A percentile compares a stretch with the other conserved stretches of the same genome.
phyloP scores from a whole-genome alignment of 2,113 vertebrate species.

The Scomber colias region DNA sequence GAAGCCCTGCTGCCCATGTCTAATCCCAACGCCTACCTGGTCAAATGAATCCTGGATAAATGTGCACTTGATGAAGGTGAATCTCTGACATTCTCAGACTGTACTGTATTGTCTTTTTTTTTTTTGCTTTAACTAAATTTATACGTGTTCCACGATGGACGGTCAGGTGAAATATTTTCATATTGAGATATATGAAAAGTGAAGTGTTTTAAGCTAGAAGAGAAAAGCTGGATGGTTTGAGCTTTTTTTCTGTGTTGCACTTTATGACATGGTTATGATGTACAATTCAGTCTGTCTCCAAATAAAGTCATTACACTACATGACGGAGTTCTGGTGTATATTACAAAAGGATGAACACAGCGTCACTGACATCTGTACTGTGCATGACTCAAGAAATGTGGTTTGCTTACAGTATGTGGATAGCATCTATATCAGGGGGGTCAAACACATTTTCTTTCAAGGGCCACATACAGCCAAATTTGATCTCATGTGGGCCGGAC shows the following conservation, averaged over 20 bases:
- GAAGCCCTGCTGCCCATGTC: background rate
- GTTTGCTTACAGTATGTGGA: too few relatives aligned
- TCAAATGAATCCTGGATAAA: background rate
- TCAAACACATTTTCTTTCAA: too few relatives aligned
- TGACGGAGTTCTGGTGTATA: background rate
- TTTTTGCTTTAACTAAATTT: background rate
- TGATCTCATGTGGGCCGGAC: too few relatives aligned
- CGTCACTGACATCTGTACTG: too few relatives aligned
- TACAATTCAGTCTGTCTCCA: conserved; percentile 54
- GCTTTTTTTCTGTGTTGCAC: conserved; percentile 66
- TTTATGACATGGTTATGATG: conserved; percentile 61
- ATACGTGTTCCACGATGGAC: background rate
- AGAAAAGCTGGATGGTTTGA: conserved; percentile 16
- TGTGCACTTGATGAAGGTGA: conserved; percentile 4
- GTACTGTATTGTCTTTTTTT: conserved; percentile 10
- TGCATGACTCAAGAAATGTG: too few relatives aligned
- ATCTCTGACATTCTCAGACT: background rate
- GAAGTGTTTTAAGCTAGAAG: conserved; percentile 3
- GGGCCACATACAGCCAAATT: too few relatives aligned
- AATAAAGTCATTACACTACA: conserved; percentile 60
- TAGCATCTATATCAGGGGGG: too few relatives aligned
- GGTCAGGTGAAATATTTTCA: conserved; percentile 1
- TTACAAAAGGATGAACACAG: too few relatives aligned
- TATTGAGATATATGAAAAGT: conserved; percentile 2
- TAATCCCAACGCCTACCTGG: background rate